Evolutionary conservation across 1,140 invertebrate species (phyloP), one percentile per base, ranked within the genome.

Genomic region (Lepidurus couesii): DNA sequence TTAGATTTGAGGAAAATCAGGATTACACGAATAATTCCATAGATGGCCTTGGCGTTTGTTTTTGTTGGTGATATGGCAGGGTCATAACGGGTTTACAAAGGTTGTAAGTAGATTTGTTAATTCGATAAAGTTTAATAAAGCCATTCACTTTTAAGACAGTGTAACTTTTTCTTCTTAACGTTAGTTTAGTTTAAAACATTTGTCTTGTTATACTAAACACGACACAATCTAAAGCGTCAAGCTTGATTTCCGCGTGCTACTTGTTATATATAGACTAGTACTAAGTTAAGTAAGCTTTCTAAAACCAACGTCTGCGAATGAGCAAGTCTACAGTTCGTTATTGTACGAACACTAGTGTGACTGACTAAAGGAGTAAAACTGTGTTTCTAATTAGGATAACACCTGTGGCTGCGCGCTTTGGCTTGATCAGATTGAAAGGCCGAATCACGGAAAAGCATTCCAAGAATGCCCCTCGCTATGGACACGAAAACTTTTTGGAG

Each of bases 401-500:
- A 65, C 53, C 13, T 65, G 53, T 65, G 53, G 53, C 53, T 34
- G 34, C 34, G 34, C 2, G 34, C 34, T 13, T 65, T 65, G 13
- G 53, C 53, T 65, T 65, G 53, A 65, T n/a, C n/a, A n/a, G n/a
- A n/a, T 7, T 16, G 7, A 65, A 0, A 65, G 16, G 16, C 53
- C 13, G 53, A 21, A 65, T n/a, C 10, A 11, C 16, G 16, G 16
- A 65, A 9, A 65, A 16, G 34, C 34, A 34, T 34, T 34, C 34
- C 34, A 34, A 65, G 6, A 65, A 65, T 65, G 53, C 53, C 53
- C 53, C 21, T 65, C 4, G 53, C 21, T 65, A 65, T 65, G 53
- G 53, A 65, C 53, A 65, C 53, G 53, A 65, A 65, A 65, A 65
- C 53, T 16, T 65, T 65, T 65, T 65, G 53, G 53, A 13, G 53